phyloP scores from a whole-genome alignment of 2,113 vertebrate species.

The Gobio gobio region DNA sequence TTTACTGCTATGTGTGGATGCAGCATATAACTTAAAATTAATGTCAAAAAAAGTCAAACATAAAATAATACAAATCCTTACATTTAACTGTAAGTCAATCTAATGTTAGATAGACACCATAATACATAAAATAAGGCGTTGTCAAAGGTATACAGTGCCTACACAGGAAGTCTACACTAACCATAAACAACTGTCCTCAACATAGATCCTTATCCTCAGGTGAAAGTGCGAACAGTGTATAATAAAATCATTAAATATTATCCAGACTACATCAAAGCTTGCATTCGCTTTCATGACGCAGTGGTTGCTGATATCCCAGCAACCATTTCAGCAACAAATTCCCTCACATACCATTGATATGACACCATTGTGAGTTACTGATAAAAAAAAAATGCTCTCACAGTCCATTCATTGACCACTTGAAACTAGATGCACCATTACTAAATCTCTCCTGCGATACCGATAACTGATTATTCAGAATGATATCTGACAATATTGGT shows the following conservation, averaged over 20 bases:
- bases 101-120: background rate
- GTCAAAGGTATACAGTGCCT: background rate
- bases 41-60: background rate
- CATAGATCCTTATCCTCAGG: background rate
- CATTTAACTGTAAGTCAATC: background rate
- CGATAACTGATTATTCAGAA: no score
- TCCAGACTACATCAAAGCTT: background rate
- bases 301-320: background rate
- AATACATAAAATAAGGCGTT: background rate
- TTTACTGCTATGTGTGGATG: background rate
- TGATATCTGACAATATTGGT: no score
- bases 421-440: no score
- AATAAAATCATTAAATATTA: slow-evolving; percentile 22
- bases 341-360: background rate
- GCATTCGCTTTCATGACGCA: background rate
- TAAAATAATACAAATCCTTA: background rate
- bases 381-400: background rate
- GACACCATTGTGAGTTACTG: background rate
- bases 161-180: background rate
- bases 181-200: background rate
- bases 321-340: background rate
- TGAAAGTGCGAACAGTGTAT: background rate
- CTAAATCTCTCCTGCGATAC: no score
- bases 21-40: background rate
- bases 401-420: background rate